Conservation (phyloP, 2,888 invertebrate genomes). For the Drosophila colorata region DNA sequence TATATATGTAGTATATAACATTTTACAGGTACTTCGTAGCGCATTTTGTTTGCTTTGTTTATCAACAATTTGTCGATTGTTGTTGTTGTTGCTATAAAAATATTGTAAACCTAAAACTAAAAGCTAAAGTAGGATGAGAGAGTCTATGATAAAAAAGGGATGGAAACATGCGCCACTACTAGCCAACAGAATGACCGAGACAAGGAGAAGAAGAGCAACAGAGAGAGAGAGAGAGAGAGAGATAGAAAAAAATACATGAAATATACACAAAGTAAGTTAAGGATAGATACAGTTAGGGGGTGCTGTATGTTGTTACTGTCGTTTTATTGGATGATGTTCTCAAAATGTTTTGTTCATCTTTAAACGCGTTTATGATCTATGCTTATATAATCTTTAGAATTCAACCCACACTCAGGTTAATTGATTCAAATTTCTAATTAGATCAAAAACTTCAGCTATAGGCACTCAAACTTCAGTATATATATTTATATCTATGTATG, state of each 20-base stretch:
- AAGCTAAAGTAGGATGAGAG: constrained; percentile 44
- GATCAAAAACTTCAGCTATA: constrained; percentile 29
- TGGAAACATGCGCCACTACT: constrained; percentile 61
- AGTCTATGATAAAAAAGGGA: constrained; percentile 12
- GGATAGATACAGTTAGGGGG: not conserved
- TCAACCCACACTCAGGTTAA: constrained; percentile 7
- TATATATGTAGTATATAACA: constrained; percentile 42
- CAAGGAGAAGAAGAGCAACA: not conserved
- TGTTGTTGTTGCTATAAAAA: constrained; percentile 25
- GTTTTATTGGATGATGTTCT: constrained; percentile 1
- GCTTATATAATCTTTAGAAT: constrained; percentile 1
- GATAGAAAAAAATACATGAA: not conserved
- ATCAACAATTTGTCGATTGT: constrained; percentile 44
- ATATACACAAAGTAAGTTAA: not conserved
- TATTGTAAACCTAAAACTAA: constrained; percentile 58
- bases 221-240: not conserved
- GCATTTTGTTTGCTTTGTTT: constrained; percentile 61
- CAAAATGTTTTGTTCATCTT: not conserved
- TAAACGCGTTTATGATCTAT: not conserved
- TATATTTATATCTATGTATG: constrained; percentile 10
- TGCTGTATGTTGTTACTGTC: constrained; percentile 4
- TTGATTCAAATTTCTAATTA: not conserved
- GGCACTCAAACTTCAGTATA: constrained; percentile 19
- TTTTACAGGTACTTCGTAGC: constrained; percentile 82
- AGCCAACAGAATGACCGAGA: constrained; percentile 16